A percentile compares a stretch with the other conserved stretches of the same genome.
Evolutionary conservation across 2,113 vertebrate species (phyloP).

Genomic region (Neopipo cinnamomea): DNA sequence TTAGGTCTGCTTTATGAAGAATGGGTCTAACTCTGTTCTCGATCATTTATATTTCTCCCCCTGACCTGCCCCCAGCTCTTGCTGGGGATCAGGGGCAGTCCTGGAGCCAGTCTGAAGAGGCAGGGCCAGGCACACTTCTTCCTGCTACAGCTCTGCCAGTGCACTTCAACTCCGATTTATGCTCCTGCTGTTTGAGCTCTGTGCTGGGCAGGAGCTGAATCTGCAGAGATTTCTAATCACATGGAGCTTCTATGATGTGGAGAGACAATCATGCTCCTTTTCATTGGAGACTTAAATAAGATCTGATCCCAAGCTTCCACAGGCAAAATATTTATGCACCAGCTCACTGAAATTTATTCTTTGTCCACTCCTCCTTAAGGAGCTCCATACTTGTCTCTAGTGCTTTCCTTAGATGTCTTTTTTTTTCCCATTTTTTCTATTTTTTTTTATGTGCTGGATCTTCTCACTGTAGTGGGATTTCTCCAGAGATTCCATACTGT

Average conservation of each 20-base stretch:
- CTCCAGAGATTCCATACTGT: not conserved
- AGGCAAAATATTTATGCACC: not conserved
- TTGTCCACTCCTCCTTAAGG: not conserved
- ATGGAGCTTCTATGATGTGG: not conserved
- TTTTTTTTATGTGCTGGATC: not conserved
- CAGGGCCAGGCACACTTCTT: not conserved
- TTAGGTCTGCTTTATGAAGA: not conserved
- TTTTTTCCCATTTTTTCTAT: not conserved
- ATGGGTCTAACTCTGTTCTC: not conserved
- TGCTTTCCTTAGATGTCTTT: not conserved
- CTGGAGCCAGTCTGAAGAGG: not conserved
- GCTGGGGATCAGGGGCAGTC: not conserved
- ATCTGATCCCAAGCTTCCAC: not conserved
- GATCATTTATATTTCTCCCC: not conserved
- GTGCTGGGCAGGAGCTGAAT: not conserved
- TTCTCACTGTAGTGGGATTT: not conserved
- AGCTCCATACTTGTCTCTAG: not conserved
- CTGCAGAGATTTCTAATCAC: slow-evolving; percentile 31
- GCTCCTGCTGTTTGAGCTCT: slow-evolving; percentile 47
- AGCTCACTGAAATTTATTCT: not conserved
- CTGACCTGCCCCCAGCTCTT: not conserved
- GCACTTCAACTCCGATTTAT: not conserved
- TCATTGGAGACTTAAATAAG: not conserved
- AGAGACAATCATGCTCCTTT: not conserved
- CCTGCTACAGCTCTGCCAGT: not conserved